Evolutionary conservation across 2,888 invertebrate genomes (phyloP).

Genomic region (Sturmia bella): DNA sequence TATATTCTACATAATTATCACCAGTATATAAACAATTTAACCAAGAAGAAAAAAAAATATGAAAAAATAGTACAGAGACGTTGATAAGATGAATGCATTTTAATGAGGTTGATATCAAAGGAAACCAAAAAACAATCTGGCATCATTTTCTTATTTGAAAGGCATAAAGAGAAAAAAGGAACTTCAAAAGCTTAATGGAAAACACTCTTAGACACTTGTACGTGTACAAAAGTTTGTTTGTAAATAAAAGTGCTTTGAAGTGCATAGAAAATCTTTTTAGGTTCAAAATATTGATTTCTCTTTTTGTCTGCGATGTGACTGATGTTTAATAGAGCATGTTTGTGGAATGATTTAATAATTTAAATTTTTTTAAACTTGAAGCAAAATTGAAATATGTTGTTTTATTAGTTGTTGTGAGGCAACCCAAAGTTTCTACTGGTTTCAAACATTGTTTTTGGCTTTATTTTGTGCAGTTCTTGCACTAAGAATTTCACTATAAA

Average conservation of each 20-base stretch:
- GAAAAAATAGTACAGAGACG: slow-evolving; percentile 23
- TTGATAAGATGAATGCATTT: slow-evolving; percentile 64
- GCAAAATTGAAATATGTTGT: background rate
- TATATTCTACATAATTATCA: slow-evolving; percentile 43
- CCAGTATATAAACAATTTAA: slow-evolving; percentile 42
- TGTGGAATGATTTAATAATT: slow-evolving; percentile 2
- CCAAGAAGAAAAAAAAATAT: slow-evolving; percentile 15
- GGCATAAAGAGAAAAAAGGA: slow-evolving; percentile 1
- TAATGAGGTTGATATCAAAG: slow-evolving; percentile 62
- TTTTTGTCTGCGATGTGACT: slow-evolving; percentile 4
- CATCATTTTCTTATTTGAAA: slow-evolving; percentile 31
- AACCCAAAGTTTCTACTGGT: too few species aligned
- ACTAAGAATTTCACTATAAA: too few species aligned
- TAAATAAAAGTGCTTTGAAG: slow-evolving; percentile 20
- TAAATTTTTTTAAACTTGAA: background rate
- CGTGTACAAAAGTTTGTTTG: background rate
- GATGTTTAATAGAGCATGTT: background rate
- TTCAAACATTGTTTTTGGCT: too few species aligned
- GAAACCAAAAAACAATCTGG: slow-evolving; percentile 52
- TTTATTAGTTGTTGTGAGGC: background rate
- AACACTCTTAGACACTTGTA: slow-evolving; percentile 8
- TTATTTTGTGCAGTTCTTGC: too few species aligned
- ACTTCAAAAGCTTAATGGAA: slow-evolving; percentile 56
- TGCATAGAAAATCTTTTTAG: slow-evolving; percentile 12
- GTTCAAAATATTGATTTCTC: slow-evolving; percentile 30